Base-by-base conservation (phyloP, 2,113 vertebrate species). In the Campylomormyrus tamandua region DNA sequence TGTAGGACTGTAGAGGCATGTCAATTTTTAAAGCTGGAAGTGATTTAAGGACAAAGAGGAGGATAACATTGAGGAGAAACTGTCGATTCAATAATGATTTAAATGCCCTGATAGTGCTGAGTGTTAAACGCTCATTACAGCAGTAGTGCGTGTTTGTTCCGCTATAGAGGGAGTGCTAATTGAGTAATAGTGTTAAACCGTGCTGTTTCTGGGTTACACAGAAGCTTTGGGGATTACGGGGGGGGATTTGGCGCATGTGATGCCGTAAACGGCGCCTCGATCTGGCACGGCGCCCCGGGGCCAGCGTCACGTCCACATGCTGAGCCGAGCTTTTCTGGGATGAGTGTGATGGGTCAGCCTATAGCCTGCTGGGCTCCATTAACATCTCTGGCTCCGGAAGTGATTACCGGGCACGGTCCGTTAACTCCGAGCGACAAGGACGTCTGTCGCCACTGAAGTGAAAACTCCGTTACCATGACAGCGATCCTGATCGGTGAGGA, bases 351-450 rank as follows among this genome's bases (percentile, higher is more conserved):
- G 42, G 52, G 52, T 70, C 27, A 49, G 58, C 35, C 39, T 35
- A 1, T 39, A 88, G 39, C 35, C 87, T 17, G 87, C 90, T 88
- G 27, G 88, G 84, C 58, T 83, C 89, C 90, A 94, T 93, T 62
- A 62, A 62, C 56, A 62, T n/a, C 92, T 93, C 53, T 35, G 74
- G 91, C 87, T 90, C 90, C 17, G 89, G 90, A 70, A 74, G 89
- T 92, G 93, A 94, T 94, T 93, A 94, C 90, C 91, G 87, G 92
- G 77, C 62, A 89, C 89, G 39, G 89, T 89, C 90, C 89, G 49
- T 58, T 87, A 89, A 91, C 88, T 87, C 50, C 1, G 58, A 84
- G 87, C 83, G 91, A 89, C 83, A 88, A n/a, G 70, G 77, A 42
- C 42, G 56, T 84, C 52, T 88, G 66, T 70, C n/a, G 62, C 39